These are phyloP conservation scores for Pseudomyrmex gracilis DNA, from an alignment of 1,140 invertebrate species.

Conservation along the genomic window DNA sequence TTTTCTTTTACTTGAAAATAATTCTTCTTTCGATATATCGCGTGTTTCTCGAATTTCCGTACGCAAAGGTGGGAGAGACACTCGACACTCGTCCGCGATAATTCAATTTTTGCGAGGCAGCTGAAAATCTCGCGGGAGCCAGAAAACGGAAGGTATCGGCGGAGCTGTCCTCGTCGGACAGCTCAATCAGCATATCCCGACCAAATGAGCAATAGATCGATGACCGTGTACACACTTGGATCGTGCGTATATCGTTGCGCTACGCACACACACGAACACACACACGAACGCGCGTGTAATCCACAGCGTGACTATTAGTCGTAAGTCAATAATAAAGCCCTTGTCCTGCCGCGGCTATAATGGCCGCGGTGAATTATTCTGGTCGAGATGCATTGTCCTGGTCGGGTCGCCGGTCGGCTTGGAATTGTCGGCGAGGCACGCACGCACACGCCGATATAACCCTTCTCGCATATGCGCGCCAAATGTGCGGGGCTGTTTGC, in stretches of 20 bases:
- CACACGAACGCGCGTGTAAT: constrained; percentile 73
- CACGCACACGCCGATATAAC: constrained; percentile 63
- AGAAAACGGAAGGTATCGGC: constrained; percentile 41
- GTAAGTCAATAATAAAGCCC: constrained; percentile 84
- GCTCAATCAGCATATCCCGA: constrained; percentile 76
- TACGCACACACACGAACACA: constrained; percentile 19
- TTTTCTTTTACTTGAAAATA: neutral
- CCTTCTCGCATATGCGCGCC: constrained; percentile 48
- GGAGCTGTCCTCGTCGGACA: constrained; percentile 53
- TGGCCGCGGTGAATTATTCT: constrained; percentile 79
- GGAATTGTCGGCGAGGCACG: constrained; percentile 74
- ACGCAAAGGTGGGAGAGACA: neutral
- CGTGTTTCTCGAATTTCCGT: neutral
- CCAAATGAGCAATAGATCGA: constrained; percentile 80
- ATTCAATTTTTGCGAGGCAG: constrained; percentile 24
- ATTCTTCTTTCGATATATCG: constrained; percentile 32
- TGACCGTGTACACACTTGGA: constrained; percentile 53
- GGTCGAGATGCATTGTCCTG: constrained; percentile 75
- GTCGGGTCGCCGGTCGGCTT: constrained; percentile 68
- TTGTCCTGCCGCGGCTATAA: constrained; percentile 79
- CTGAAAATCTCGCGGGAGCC: constrained; percentile 19
- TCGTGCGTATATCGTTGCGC: neutral
- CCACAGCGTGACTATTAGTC: constrained; percentile 83
- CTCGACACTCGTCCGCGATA: neutral
- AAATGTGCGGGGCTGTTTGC: constrained; percentile 68